Base-by-base conservation (phyloP, 2,113 vertebrate species). In the Furnarius figulus region DNA sequence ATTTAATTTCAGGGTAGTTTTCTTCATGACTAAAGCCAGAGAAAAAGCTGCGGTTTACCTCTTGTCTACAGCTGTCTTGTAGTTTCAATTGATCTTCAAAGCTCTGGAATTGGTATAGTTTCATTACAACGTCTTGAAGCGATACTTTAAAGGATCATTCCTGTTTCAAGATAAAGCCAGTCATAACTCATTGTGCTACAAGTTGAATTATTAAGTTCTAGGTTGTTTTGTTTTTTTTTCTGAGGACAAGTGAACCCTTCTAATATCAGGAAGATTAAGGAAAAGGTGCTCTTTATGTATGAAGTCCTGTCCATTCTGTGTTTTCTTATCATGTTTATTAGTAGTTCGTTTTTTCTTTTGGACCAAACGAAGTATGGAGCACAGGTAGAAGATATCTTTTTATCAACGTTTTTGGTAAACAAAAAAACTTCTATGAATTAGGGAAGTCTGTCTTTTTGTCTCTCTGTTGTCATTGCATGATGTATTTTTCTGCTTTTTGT, bases 1-100 rank as follows among this genome's bases (percentile, higher is more conserved):
- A 56, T 33, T 87, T 89, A 73, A 87, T 94, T 93, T 94, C 44
- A 70, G 87, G 20, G 39, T 89, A 37, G n/a, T 82, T 87, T 89
- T 93, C 56, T 73, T 91, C 1, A 2, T 87, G 8, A 76, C 44
- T 85, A 85, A 79, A 74, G 47, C 58, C 40, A 66, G 62, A 62
- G 28, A 22, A 82, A 93, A 94, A 94, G 53, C 61, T 84, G 73
- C 75, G 89, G 35, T 76, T 84, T 75, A 31, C 35, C 13, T 89
- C 55, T 74, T 75, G 20, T 89, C 44, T 91, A 37, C 40, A 76
- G 74, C 49, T 81, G 47, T 77, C 85, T 91, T 73, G 31, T 82
- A 75, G 47, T 77, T 85, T 75, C 44, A 80, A 0, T 85, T 86
- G 81, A 58, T 49, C 31, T 63, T 78, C 76, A 68, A 89, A 94